A percentile compares a stretch with the other conserved stretches of the same genome.
These are phyloP conservation scores for Acronicta alni DNA, from an alignment of 2,888 invertebrate genomes.

Conservation along the genomic window DNA sequence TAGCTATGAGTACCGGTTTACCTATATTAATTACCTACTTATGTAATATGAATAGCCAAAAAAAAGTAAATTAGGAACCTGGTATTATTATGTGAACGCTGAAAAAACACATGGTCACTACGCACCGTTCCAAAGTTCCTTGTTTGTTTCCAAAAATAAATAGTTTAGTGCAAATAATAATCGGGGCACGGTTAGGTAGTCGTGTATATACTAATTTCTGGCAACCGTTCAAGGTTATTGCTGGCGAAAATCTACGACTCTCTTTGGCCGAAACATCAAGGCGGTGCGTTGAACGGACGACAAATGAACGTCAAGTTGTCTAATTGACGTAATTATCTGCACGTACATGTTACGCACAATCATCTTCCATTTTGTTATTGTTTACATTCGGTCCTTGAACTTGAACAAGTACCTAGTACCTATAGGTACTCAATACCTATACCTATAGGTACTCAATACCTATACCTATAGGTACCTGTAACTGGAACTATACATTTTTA, in stretches of 20 bases:
- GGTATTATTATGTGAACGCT: neutral
- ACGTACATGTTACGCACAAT: slow-evolving; percentile 10
- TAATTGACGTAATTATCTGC: slow-evolving; percentile 69
- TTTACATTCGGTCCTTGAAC: slow-evolving; percentile 16
- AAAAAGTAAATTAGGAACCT: too few relatives aligned
- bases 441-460: too few relatives aligned
- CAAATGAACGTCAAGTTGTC: slow-evolving; percentile 70
- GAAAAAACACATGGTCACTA: slow-evolving; percentile 35
- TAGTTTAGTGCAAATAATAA: slow-evolving; percentile 70
- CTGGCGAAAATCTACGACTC: slow-evolving; percentile 83
- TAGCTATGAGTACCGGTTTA: too few relatives aligned
- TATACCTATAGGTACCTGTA: too few relatives aligned
- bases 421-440: too few relatives aligned
- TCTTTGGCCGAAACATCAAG: slow-evolving; percentile 79
- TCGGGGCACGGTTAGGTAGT: slow-evolving; percentile 72
- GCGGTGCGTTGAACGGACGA: slow-evolving; percentile 73
- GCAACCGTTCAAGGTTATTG: slow-evolving; percentile 86
- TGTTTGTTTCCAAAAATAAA: slow-evolving; percentile 73
- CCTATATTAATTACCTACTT: too few relatives aligned
- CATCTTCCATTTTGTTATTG: slow-evolving; percentile 4
- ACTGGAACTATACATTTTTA: too few relatives aligned
- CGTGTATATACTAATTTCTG: slow-evolving; percentile 71
- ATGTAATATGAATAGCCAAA: too few relatives aligned
- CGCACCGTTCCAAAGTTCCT: slow-evolving; percentile 55
- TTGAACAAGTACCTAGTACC: neutral